Evolutionary conservation across 2,797 vertebrate species (phyloP).

Genomic region (Argentina silus): DNA sequence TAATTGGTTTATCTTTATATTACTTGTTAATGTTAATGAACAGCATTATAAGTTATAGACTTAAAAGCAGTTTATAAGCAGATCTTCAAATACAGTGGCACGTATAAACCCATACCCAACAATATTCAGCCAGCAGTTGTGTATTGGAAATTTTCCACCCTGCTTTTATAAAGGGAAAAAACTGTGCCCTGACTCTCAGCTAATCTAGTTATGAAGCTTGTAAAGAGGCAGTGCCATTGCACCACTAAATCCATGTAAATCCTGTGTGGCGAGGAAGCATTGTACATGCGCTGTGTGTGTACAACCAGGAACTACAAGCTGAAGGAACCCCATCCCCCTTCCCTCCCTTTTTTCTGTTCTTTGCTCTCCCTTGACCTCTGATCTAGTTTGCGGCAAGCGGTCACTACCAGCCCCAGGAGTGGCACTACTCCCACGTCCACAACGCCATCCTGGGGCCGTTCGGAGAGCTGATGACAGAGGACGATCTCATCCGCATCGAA

Average conservation of each 20-base stretch:
- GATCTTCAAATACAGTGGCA: not conserved
- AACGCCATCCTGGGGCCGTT: conserved; percentile 89
- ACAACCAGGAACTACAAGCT: conserved; percentile 68
- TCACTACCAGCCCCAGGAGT: conserved; percentile 85
- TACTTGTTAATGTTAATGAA: not conserved
- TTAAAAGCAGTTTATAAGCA: conserved; percentile 9
- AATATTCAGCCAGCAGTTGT: conserved; percentile 3
- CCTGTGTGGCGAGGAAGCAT: conserved; percentile 76
- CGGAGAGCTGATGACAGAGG: conserved; percentile 92
- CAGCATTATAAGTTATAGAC: not conserved
- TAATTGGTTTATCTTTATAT: not conserved
- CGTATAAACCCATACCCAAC: not conserved
- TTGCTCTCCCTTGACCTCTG: conserved; percentile 77
- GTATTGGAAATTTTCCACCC: conserved; percentile 16
- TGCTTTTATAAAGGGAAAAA: conserved; percentile 37
- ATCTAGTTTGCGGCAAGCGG: conserved; percentile 88
- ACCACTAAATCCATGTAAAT: conserved; percentile 92
- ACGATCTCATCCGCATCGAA: conserved; percentile 89
- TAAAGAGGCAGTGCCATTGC: conserved; percentile 83
- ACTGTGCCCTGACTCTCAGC: conserved; percentile 46
- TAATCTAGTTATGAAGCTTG: conserved; percentile 41
- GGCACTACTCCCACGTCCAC: conserved; percentile 83
- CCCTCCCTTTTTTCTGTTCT: conserved; percentile 72
- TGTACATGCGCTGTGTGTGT: conserved; percentile 56
- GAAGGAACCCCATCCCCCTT: conserved; percentile 81